Base-by-base conservation (phyloP, 2,888 invertebrate genomes). In the Ormia ochracea region DNA sequence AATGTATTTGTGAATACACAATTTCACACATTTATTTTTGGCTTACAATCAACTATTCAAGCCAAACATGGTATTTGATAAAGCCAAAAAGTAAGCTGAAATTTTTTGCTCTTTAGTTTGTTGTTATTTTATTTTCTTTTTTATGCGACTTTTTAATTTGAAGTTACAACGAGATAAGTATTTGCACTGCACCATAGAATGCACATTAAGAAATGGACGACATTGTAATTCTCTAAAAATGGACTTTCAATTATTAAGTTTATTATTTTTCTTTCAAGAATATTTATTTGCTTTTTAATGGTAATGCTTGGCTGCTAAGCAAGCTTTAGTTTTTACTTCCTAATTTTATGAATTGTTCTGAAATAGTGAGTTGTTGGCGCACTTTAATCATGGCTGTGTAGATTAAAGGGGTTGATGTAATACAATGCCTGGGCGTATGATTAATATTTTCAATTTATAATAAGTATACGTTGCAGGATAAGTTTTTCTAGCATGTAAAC, bases 31-130 rank as follows among this genome's bases (percentile, higher is more conserved):
- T 63, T 74, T 56, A 58, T 74, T 63, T 73, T 78, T 78, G 78
- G 78, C 78, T 63, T 41, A 68, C 68, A 61, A 63, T 73, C 78
- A 78, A 78, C 54, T 68, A 78, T 50, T 63, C 73, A 78, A 73
- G 73, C 61, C 78, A 63, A 73, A 56, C 73, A 78, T 78, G 68
- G 61, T 61, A 73, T 78, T 73, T 78, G 78, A 78, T 78, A 68
- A 78, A 72, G 73, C 63, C 68, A 63, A 74, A 74, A 78, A 73
- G 74, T 78, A 74, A 78, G 74, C 63, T 74, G 50, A 43, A 73
- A 68, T 41, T 73, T 74, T 74, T 45, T 41, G 9, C 31, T 43
- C 19, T 17, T 12, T 28, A 52, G 21, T 36, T 28, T 31, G 56
- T 58, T 63, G n/a, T 10, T n/a, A 10, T 14, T 52, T 28, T 17